Base-by-base conservation (phyloP, 1,140 invertebrate genomes). In the Drosophila paulistorum region DNA sequence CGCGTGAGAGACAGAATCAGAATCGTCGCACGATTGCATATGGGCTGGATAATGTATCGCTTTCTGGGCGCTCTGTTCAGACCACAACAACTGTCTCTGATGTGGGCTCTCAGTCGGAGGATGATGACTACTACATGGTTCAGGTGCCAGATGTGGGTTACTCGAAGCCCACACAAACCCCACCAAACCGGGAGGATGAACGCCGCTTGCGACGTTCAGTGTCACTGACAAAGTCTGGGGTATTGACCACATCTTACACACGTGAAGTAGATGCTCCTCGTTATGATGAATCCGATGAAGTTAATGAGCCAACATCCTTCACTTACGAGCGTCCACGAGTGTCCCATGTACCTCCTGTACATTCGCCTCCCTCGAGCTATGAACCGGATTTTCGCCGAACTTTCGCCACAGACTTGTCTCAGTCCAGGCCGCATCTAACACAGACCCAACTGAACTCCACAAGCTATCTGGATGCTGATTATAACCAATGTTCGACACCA, bases 201-300 rank as follows among this genome's bases (percentile, higher is more conserved):
- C 66, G 37, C 7, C 26, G 35, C 9, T 11, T 7, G 7, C 72
- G 84, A 39, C 80, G 87, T 3, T 83, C 80, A 1, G 64, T 83
- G 26, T 91, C 89, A 0, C 58, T 90, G 41, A 68, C 78, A 11
- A 90, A 90, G 65, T 89, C 83, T 1, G 81, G 79, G 48, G 73
- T 91, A n/a, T 17, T 90, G 54, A 90, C 87, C 17, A 90, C 87
- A 1, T 90, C 87, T 0, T 90, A 90, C 48, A 84, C 71, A 1
- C 80, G 81, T 4, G 87, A 87, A 23, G 55, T 76, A 7, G 26
- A 79, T 11, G 65, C 79, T 2, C 55, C 45, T 23, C 45, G 45
- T 11, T 51, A 42, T 0, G 42, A 66, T 42, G 65, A 69, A 10
- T 41, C 10, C 2, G 23, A 55, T 5, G 59, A 72, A 6, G 13